Conservation (phyloP, 2,888 invertebrate species). For the Melipona beecheii region DNA sequence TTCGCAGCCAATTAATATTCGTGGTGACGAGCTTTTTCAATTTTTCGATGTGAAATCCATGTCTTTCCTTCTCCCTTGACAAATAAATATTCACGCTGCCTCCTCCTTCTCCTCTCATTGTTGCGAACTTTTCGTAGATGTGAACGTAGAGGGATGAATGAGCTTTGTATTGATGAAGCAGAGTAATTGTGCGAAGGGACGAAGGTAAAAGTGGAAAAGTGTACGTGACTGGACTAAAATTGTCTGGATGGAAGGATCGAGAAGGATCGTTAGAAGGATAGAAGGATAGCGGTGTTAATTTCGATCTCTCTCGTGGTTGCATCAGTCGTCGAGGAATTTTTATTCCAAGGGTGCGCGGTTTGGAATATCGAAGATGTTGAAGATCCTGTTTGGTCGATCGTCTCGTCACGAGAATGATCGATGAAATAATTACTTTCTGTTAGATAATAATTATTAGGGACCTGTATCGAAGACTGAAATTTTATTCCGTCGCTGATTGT, state of each 20-base stretch:
- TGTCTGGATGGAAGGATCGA: background rate
- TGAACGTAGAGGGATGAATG: background rate
- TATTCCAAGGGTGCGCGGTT: background rate
- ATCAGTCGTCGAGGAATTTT: background rate
- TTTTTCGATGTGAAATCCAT: background rate
- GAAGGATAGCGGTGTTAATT: constrained; percentile 11
- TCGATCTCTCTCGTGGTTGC: constrained; percentile 29
- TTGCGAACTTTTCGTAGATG: background rate
- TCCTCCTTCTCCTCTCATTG: background rate
- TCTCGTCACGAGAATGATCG: background rate
- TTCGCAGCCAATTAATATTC: background rate
- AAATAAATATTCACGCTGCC: background rate
- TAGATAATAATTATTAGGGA: background rate
- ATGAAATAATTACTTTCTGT: background rate
- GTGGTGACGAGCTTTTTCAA: background rate
- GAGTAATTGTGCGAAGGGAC: constrained; percentile 28
- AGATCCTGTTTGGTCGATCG: background rate
- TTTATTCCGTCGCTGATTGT: no score
- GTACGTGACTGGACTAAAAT: constrained; percentile 51
- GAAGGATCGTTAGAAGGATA: background rate
- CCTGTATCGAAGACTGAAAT: no score
- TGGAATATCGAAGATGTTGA: background rate
- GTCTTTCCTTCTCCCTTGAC: background rate
- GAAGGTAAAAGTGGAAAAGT: constrained; percentile 43
- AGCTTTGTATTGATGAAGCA: constrained; percentile 29